Evolutionary conservation across 2,888 invertebrate genomes (phyloP).

Genomic region (Aricia artaxerxes): DNA sequence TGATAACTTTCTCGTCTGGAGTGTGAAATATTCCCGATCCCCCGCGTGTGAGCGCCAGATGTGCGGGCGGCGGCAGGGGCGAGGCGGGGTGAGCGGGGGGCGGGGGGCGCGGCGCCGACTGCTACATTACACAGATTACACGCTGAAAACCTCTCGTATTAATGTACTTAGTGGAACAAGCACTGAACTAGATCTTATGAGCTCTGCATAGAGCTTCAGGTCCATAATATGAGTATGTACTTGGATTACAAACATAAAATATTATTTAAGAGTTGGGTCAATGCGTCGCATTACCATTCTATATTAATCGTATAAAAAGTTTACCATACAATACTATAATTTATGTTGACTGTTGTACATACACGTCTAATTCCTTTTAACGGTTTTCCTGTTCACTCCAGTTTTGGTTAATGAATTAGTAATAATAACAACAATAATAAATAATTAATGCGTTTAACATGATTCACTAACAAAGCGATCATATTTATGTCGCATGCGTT

Average conservation of each 20-base stretch:
- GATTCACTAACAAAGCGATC: neutral
- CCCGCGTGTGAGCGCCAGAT: neutral
- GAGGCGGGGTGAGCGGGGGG: neutral
- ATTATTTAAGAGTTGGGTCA: too few species aligned
- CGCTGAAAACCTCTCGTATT: neutral
- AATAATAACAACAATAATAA: neutral
- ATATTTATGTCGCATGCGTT: neutral
- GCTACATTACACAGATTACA: conserved; percentile 3
- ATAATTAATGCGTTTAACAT: neutral
- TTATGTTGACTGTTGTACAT: neutral
- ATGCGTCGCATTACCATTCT: too few species aligned
- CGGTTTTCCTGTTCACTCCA: neutral
- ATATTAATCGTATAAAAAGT: neutral
- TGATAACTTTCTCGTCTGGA: neutral
- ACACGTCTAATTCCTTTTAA: neutral
- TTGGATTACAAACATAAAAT: too few species aligned
- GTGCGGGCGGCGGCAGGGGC: neutral
- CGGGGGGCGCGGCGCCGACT: neutral
- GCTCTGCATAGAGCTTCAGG: neutral
- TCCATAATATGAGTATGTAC: neutral
- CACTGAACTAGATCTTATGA: neutral
- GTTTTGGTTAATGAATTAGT: neutral
- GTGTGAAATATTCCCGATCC: neutral
- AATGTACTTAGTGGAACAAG: neutral
- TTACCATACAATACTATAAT: neutral